phyloP scores from a whole-genome alignment of 2,113 vertebrate genomes.

The Clupea harengus region DNA sequence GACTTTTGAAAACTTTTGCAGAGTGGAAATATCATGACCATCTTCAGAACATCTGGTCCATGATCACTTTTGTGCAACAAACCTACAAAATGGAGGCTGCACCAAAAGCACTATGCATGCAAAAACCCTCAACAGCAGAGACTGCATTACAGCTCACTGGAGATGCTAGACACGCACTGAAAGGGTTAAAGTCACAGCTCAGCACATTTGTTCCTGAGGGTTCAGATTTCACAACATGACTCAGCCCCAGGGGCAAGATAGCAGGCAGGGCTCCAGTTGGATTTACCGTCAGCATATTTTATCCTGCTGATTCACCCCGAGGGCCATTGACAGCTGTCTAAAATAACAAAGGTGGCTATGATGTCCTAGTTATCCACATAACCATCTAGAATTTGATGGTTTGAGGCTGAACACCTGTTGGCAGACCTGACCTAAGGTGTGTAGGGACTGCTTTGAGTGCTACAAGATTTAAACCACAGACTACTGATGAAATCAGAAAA shows the following conservation, averaged over 20 bases:
- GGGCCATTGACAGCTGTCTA: slow-evolving; percentile 9
- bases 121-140: background rate
- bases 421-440: background rate
- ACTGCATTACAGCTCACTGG: background rate
- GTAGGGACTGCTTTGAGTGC: background rate
- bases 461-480: background rate
- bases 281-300: slow-evolving; percentile 33
- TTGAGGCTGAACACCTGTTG: background rate
- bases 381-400: background rate
- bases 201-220: background rate
- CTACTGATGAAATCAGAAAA: background rate
- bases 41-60: background rate
- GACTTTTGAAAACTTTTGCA: background rate
- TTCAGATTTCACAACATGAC: slow-evolving; percentile 28
- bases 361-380: background rate
- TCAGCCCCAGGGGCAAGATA: slow-evolving; percentile 2
- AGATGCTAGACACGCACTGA: background rate
- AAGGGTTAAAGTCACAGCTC: background rate
- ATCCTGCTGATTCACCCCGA: slow-evolving; percentile 35
- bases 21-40: background rate
- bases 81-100: background rate
- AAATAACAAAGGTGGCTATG: background rate
- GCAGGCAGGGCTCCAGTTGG: slow-evolving; percentile 12
- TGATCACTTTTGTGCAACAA: background rate
- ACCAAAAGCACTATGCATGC: background rate